Evolutionary conservation across 2,888 invertebrate genomes (phyloP), one percentile per base, ranked within the genome.

Genomic region (Caenorhabditis sp.): DNA sequence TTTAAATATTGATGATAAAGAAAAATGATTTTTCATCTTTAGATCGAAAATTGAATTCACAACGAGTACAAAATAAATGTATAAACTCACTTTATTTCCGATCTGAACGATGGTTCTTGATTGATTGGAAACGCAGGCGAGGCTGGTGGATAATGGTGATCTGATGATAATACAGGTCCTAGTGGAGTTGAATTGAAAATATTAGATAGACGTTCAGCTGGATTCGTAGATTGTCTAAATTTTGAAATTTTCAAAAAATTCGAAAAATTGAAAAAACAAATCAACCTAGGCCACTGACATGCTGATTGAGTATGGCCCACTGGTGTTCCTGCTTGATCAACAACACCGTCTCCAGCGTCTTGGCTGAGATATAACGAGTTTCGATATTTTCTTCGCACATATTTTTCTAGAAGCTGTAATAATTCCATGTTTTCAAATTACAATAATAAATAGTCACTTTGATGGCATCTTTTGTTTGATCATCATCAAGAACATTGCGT

Each of bases 401-500:
- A 79, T 57, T 75, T 75, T 62, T 77, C 72, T 27, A 79, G 60
- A 0, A 79, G 58, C 77, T 79, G 58, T 53, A 75, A 62, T n/a
- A 43, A 31, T 31, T 31, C 31, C 4, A 31, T 31, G 10, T 31
- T 58, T 8, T 43, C 10, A 36, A 4, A 36, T 14, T 36, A 55
- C 3, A 27, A 59, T 60, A 21, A 50, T 10, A 31, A 54, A 10
- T 61, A n/a, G n/a, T 59, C 17, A 79, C 81, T 65, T 81, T 80
- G 69, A 81, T 66, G 1, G 76, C 81, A 55, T 78, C 78, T 49
- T 69, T 71, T 3, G 76, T 78, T 60, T 81, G 77, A 14, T 73
- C 77, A 26, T 76, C 75, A 60, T 80, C 81, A n/a, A 80, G 69
- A 50, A 60, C 43, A 14, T 37, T 70, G 3, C 68, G 57, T 49